These are phyloP conservation scores for Xyliphius kryptos DNA, from an alignment of 2,113 vertebrate species.

Conservation along the genomic window DNA sequence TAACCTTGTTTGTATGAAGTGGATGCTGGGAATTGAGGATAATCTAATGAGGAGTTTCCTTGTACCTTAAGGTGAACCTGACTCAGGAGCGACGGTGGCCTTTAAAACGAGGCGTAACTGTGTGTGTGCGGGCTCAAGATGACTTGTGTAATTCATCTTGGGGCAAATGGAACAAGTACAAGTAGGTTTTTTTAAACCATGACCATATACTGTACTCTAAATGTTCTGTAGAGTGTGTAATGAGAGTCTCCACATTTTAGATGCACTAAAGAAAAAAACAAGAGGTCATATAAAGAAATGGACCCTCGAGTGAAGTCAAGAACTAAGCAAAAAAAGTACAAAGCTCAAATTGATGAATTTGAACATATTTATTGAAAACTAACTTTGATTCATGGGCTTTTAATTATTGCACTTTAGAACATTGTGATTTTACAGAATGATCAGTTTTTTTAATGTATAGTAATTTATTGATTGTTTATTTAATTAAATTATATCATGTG, in stretches of 20 bases:
- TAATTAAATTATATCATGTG: too few relatives aligned
- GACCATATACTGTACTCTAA: not conserved
- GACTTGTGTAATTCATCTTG: slow-evolving; percentile 54
- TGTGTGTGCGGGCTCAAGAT: slow-evolving; percentile 59
- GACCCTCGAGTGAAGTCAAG: not conserved
- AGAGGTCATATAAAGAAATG: not conserved
- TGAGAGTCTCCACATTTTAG: slow-evolving; percentile 5
- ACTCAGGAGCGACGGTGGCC: slow-evolving; percentile 41
- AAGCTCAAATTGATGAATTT: not conserved
- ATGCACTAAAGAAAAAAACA: slow-evolving; percentile 16
- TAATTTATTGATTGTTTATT: too few relatives aligned
- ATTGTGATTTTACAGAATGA: too few relatives aligned
- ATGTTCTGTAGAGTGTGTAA: not conserved
- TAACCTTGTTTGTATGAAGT: too few relatives aligned
- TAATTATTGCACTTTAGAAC: too few relatives aligned
- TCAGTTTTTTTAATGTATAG: too few relatives aligned
- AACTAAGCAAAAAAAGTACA: not conserved
- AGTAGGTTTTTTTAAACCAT: slow-evolving; percentile 38
- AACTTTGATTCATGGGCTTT: too few relatives aligned
- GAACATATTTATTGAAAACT: too few relatives aligned
- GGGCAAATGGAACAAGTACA: slow-evolving; percentile 58
- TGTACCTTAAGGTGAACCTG: slow-evolving; percentile 17
- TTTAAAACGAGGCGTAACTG: slow-evolving; percentile 17
- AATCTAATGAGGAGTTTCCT: slow-evolving; percentile 1
- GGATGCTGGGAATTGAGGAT: not conserved